phyloP scores from a whole-genome alignment of 2,113 vertebrate genomes.

The Paratilapia polleni region DNA sequence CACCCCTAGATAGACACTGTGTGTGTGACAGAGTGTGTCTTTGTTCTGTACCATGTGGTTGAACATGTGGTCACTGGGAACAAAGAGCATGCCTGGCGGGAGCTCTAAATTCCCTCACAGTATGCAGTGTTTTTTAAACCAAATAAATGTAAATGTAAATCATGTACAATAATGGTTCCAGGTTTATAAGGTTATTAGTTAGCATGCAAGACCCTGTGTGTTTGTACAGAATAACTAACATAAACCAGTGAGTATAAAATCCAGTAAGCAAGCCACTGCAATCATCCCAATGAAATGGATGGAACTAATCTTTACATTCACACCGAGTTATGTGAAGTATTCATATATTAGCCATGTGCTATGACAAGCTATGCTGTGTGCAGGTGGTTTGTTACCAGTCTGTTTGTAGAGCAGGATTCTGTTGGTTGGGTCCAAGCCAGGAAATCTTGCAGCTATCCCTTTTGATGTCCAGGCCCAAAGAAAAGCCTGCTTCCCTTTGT shows the following conservation, averaged over 20 bases:
- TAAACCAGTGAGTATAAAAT: not conserved
- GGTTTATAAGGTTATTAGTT: not conserved
- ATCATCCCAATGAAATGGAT: not conserved
- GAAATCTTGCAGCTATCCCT: not conserved
- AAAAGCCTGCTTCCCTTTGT: too few species aligned
- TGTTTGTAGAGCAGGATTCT: not conserved
- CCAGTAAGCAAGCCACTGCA: not conserved
- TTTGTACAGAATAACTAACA: not conserved
- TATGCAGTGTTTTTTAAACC: not conserved
- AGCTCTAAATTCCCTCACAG: not conserved
- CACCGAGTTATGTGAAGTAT: not conserved
- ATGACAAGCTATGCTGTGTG: not conserved
- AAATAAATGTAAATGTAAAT: not conserved
- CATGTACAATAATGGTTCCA: not conserved
- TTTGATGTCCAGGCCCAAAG: too few species aligned
- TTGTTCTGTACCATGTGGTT: not conserved
- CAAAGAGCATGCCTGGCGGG: not conserved
- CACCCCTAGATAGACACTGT: not conserved
- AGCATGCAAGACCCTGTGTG: not conserved
- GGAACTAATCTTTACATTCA: not conserved
- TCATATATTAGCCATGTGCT: not conserved
- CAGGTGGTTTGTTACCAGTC: not conserved
- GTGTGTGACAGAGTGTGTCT: too few species aligned
- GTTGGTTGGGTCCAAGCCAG: not conserved
- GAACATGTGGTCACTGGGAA: not conserved